phyloP scores from a whole-genome alignment of 2,888 invertebrate species.

The Tiliacea aurago region DNA sequence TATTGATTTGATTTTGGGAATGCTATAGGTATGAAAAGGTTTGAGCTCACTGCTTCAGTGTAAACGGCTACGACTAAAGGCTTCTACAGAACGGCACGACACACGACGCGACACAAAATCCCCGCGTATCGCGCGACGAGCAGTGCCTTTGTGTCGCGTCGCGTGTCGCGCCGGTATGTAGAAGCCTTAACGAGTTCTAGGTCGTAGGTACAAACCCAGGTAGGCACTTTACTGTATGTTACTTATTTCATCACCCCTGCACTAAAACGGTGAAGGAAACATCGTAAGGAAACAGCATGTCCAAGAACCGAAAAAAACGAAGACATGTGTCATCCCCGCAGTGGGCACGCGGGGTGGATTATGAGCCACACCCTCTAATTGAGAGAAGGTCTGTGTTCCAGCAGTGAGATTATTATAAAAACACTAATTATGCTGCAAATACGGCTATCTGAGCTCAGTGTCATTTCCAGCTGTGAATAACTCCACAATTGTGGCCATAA shows the following conservation, averaged over 20 bases:
- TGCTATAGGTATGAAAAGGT: neutral
- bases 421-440: neutral
- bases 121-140: no score
- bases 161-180: no score
- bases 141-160: no score
- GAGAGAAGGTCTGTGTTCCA: neutral
- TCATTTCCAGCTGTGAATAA: no score
- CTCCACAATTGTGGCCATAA: no score
- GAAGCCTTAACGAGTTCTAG: no score
- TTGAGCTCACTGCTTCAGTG: neutral
- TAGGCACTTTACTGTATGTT: neutral
- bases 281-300: no score
- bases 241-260: neutral
- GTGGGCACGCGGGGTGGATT: no score
- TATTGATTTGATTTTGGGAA: slow-evolving; percentile 17
- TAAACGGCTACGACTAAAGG: neutral
- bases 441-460: neutral
- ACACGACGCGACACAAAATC: no score
- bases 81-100: no score
- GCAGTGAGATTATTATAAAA: neutral
- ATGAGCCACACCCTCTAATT: no score
- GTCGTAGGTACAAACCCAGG: neutral
- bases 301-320: neutral
- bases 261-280: neutral
- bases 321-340: neutral